Base-by-base conservation (phyloP, 2,797 vertebrate genomes). In the Odontamblyopus lacepedii region DNA sequence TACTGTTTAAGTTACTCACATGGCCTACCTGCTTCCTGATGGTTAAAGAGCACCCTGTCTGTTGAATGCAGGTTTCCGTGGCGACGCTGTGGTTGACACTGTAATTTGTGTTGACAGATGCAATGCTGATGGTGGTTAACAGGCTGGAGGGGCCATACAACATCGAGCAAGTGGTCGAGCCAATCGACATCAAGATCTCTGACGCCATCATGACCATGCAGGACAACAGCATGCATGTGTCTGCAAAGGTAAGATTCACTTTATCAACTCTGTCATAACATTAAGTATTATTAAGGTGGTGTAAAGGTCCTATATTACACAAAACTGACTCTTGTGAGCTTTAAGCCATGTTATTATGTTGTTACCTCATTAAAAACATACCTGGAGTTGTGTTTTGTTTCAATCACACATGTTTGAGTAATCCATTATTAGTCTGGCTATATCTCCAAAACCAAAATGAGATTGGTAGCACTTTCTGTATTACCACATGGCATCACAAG, bases 141-240 rank as follows among this genome's bases (percentile, higher is more conserved):
- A 94, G 96, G 86, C 94, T 99, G 89, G 93, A 95, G 81, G 97
- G 97, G 76, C 97, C 97, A 1, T 96, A 95, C 90, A 96, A 97
- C 94, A 98, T 99, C 8, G 96, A 99, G 89, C 91, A 94, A 0
- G 96, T 98, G 80, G 95, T 99, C 88, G 95, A 97, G 70, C 97
- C 97, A 3, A 96, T 99, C 44, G 97, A 99, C 78, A 92, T 97
- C 87, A 98, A 99, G 94, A 99, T 99, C 91, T 98, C 98, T 2
- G 97, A 99, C 67, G 97, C 97, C 84, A 98, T 99, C 87, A 96
- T 97, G 96, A 94, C 92, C 89, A 96, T 99, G 97, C 97, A 99
- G 88, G 97, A 97, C 74, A 99, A 98, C 94, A 98, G 96, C 91
- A 94, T 97, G 91, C 95, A 97, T 66, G 95, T 99, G 81, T 98